Base-by-base conservation (phyloP, 2,113 vertebrate species). In the Fukomys damarensis region DNA sequence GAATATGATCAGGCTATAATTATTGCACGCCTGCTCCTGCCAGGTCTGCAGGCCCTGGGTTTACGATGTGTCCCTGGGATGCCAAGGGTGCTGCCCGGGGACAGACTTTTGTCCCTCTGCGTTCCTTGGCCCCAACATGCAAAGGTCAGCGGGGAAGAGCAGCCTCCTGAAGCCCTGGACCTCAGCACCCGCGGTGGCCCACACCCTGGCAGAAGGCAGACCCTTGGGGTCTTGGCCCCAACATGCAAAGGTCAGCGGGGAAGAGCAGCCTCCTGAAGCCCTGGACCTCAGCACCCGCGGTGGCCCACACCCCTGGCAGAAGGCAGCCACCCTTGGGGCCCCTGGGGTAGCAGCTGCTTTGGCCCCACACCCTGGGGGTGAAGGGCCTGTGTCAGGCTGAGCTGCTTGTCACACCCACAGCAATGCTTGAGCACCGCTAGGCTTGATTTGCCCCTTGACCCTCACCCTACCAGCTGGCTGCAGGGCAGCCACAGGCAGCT, bases 1-100 rank as follows among this genome's bases (percentile, higher is more conserved):
- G 93, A 70, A 63, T 56, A 56, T 56, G 16, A 56, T 56, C 16
- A 56, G 54, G 11, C 9, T 89, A 91, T 89, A 96, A 95, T 95
- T 93, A 96, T 90, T 54, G n/a, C 66, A 1, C 5, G 86, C 49
- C 54, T 0, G 16, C 1, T 52, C 91, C 89, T 86, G 89, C 91
- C 86, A 79, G 58, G 79, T 52, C 93, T 68, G 54, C 3, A 52
- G 61, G 79, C 0, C 0, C 86, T 88, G 70, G 72, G 11, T 46
- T 93, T 70, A 86, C 0, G 0, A 65, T 0, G 24, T 11, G 13
- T 49, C 32, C 46, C 20, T 43, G 82, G 20, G 22, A 35, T 54
- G 74, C 59, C 86, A 63, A 80, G 56, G 77, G 32, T 79, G 5
- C 2, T 0, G 22, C 54, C 22, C 17, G 22, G 7, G 5, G 19